phyloP scores from a whole-genome alignment of 2,888 invertebrate species.

The Muscina levida region DNA sequence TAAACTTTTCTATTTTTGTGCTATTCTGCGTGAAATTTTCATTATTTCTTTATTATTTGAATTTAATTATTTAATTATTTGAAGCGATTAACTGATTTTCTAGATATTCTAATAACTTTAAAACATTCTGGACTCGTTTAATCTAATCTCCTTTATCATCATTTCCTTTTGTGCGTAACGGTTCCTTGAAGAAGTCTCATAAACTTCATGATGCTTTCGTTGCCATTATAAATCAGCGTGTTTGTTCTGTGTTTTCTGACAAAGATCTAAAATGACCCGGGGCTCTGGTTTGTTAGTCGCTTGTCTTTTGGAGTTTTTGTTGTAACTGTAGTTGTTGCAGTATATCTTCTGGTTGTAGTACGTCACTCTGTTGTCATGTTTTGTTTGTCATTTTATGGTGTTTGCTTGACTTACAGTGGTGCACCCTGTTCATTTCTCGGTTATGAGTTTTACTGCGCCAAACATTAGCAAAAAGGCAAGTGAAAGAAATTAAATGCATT shows the following conservation, averaged over 20 bases:
- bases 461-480: constrained; percentile 14
- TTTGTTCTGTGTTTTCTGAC: not conserved
- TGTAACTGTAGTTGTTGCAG: not conserved
- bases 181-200: not conserved
- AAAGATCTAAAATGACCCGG: constrained; percentile 7
- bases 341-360: constrained; percentile 41
- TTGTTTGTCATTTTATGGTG: constrained; percentile 65
- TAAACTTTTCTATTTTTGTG: no score
- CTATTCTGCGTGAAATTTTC: no score
- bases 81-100: no score
- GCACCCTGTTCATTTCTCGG: constrained; percentile 55
- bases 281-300: not conserved
- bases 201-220: not conserved
- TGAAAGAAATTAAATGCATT: constrained; percentile 53
- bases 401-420: constrained; percentile 64
- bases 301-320: not conserved
- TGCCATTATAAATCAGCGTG: not conserved
- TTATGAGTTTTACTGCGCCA: constrained; percentile 28
- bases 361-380: constrained; percentile 62
- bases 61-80: no score
- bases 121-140: no score
- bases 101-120: no score
- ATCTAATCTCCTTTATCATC: not conserved
- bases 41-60: no score
- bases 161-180: not conserved